phyloP scores from a whole-genome alignment of 2,797 vertebrate genomes.

The Anabacerthia variegaticeps region DNA sequence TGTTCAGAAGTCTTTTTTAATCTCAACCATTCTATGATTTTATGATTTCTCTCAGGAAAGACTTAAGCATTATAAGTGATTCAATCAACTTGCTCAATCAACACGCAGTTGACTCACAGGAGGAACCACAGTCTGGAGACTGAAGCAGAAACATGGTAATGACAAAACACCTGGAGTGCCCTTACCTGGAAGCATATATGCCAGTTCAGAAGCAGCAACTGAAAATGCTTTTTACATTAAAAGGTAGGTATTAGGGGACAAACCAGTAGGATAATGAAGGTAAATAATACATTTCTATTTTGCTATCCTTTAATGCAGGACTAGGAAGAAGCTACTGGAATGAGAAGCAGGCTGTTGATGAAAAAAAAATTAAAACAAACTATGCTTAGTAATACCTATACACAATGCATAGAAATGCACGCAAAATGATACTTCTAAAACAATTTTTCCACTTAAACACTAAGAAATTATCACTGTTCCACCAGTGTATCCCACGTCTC shows the following conservation, averaged over 20 bases:
- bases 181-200: background rate
- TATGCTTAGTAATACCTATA: background rate
- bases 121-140: background rate
- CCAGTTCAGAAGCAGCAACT: background rate
- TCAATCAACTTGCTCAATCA: background rate
- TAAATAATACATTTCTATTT: background rate
- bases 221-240: background rate
- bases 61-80: background rate
- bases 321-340: background rate
- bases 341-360: background rate
- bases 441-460: background rate
- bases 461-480: background rate
- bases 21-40: background rate
- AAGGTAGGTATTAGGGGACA: background rate
- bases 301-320: background rate
- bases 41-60: background rate
- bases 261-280: background rate
- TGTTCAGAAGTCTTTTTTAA: background rate
- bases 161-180: background rate
- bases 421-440: background rate
- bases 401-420: background rate
- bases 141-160: background rate
- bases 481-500: background rate
- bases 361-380: background rate
- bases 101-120: background rate